Conservation (phyloP, 2,113 vertebrate species). For the Plecotus auritus region DNA sequence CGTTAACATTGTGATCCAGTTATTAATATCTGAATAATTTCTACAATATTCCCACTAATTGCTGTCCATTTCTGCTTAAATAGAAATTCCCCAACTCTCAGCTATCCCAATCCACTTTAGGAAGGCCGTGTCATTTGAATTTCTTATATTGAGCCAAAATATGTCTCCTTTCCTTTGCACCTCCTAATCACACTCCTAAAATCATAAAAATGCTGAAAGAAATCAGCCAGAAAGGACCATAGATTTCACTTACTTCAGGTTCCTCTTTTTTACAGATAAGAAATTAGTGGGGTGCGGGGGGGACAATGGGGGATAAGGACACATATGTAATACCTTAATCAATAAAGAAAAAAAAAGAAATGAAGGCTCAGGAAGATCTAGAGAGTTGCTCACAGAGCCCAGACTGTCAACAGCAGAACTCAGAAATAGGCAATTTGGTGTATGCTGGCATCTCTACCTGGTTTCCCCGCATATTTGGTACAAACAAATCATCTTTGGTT, state of each 20-base stretch:
- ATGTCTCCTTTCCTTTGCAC: background rate
- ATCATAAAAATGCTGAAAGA: background rate
- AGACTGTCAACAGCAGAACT: background rate
- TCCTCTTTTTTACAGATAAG: background rate
- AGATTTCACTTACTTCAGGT: background rate
- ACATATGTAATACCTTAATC: too few relatives aligned
- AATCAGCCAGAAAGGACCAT: background rate
- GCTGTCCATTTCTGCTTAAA: background rate
- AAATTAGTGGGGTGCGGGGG: too few relatives aligned
- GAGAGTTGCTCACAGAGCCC: background rate
- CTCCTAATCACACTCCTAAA: background rate
- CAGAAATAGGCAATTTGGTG: background rate
- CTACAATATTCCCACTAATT: background rate
- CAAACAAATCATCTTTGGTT: background rate
- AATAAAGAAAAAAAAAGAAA: background rate
- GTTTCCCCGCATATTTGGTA: background rate
- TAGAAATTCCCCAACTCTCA: background rate
- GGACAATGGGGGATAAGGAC: too few relatives aligned
- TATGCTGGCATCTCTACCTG: background rate
- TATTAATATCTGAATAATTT: background rate
- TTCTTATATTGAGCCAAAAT: background rate
- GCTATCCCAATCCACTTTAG: background rate
- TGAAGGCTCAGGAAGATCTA: background rate
- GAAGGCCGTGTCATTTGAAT: background rate
- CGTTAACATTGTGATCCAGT: background rate